Evolutionary conservation across 2,888 invertebrate species (phyloP).

Genomic region (Pachymerium ferrugineum): DNA sequence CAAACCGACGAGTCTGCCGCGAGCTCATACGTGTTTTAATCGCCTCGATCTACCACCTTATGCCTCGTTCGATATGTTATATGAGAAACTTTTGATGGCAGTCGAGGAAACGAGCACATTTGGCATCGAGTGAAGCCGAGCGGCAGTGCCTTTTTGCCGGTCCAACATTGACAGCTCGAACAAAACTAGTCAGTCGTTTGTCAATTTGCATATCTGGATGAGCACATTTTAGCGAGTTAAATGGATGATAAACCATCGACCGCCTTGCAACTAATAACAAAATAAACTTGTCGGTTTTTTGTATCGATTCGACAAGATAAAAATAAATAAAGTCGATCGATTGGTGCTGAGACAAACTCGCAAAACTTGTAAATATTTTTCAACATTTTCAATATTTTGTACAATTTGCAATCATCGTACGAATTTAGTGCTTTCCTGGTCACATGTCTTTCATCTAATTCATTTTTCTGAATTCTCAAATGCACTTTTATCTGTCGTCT

Average conservation of each 20-base stretch:
- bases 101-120: slow-evolving; percentile 95
- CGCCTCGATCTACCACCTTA: slow-evolving; percentile 93
- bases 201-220: not conserved
- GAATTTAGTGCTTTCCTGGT: slow-evolving; percentile 1
- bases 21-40: slow-evolving; percentile 97
- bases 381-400: slow-evolving; percentile 3
- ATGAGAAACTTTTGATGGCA: slow-evolving; percentile 85
- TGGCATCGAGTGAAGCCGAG: slow-evolving; percentile 74
- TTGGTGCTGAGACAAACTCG: not conserved
- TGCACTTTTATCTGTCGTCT: not conserved
- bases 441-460: not conserved
- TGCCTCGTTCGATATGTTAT: slow-evolving; percentile 81
- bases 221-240: not conserved
- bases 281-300: not conserved
- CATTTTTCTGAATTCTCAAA: not conserved
- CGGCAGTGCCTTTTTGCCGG: slow-evolving; percentile 30
- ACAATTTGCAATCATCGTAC: not conserved
- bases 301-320: not conserved
- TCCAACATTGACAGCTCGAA: not conserved
- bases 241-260: not conserved
- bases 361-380: slow-evolving; percentile 3
- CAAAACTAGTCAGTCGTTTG: not conserved
- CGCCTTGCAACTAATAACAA: no score
- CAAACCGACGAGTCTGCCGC: slow-evolving; percentile 83
- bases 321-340: not conserved